A percentile compares a stretch with the other conserved stretches of the same genome.
Conservation (phyloP, 2,888 invertebrate genomes). For the Tipula vernalis region DNA sequence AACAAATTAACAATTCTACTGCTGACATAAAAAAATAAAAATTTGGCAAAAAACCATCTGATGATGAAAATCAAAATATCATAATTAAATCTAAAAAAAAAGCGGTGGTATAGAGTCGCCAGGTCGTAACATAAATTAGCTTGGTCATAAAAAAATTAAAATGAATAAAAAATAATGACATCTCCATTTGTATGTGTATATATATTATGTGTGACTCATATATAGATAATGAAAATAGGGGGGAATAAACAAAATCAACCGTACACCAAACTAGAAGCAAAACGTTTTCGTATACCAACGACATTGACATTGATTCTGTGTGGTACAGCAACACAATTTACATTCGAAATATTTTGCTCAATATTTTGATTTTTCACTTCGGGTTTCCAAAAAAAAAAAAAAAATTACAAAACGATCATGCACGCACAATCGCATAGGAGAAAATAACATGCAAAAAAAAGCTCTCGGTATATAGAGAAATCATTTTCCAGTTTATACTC, state of each 20-base stretch:
- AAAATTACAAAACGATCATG: neutral
- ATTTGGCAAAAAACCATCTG: neutral
- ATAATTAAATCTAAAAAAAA: neutral
- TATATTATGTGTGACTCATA: neutral
- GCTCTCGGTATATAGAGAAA: neutral
- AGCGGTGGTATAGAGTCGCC: neutral
- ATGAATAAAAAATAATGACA: neutral
- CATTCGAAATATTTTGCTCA: neutral
- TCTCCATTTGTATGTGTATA: neutral
- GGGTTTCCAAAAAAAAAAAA: neutral
- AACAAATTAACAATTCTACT: neutral
- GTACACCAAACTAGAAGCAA: neutral
- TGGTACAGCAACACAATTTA: neutral
- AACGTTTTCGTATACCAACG: neutral
- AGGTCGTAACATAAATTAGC: neutral
- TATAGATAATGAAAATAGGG: neutral
- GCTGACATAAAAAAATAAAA: neutral
- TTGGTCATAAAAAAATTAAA: neutral
- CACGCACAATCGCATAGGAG: neutral
- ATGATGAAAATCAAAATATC: neutral
- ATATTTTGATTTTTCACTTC: neutral
- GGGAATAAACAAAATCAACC: neutral
- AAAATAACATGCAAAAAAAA: neutral
- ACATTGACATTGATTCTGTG: neutral
- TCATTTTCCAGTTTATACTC: neutral